Conservation (phyloP, 2,113 vertebrate species). For the Euleptes europaea region DNA sequence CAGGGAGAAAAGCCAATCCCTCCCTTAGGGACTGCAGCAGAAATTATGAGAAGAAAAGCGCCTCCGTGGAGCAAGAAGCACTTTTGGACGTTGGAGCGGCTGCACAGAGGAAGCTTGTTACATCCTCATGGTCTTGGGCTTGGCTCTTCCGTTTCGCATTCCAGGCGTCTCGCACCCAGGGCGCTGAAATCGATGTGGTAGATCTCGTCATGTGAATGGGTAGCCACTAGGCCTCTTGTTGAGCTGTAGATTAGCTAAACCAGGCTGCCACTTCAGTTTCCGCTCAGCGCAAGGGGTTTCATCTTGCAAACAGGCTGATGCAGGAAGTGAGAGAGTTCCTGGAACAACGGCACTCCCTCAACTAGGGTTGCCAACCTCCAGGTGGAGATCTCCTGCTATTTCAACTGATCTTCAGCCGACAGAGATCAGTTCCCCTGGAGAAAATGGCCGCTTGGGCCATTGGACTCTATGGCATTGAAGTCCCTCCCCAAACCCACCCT, state of each 20-base stretch:
- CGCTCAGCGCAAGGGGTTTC: background rate
- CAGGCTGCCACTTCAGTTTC: background rate
- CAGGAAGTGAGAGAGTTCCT: background rate
- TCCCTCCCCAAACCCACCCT: too few species aligned
- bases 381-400: too few species aligned
- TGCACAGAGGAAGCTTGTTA: background rate
- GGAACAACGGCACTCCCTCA: background rate
- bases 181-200: too few species aligned
- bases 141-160: background rate
- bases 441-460: too few species aligned
- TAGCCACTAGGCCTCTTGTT: too few species aligned
- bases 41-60: background rate
- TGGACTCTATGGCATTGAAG: too few species aligned
- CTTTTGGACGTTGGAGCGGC: background rate
- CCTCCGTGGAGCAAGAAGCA: background rate
- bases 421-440: too few species aligned
- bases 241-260: background rate
- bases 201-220: background rate
- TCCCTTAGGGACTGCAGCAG: conserved; percentile 8
- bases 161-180: background rate
- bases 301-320: rapidly evolving
- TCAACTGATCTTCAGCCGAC: too few species aligned
- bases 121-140: background rate
- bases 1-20: background rate
- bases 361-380: too few species aligned